These are phyloP conservation scores for Merodon equestris DNA, from an alignment of 2,888 invertebrate genomes.

Conservation along the genomic window DNA sequence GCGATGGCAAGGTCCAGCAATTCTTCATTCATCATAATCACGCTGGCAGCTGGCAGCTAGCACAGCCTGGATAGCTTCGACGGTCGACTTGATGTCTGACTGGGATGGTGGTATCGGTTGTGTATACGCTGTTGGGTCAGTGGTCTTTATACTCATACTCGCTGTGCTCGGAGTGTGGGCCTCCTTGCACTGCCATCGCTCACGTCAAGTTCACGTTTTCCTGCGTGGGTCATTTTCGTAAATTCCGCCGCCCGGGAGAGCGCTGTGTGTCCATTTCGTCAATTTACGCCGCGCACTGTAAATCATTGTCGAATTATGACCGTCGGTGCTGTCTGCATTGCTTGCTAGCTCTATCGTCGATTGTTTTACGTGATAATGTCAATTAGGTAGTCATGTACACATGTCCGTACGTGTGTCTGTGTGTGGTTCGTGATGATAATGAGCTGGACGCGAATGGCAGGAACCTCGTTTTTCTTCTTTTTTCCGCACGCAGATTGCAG, in stretches of 20 bases:
- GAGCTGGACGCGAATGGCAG: conserved; percentile 51
- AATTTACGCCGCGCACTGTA: conserved; percentile 63
- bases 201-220: conserved; percentile 61
- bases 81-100: neutral
- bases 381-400: conserved; percentile 61
- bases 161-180: conserved; percentile 9
- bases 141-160: conserved; percentile 29
- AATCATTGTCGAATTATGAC: conserved; percentile 68
- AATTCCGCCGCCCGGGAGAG: conserved; percentile 37
- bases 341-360: no score
- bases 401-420: neutral
- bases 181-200: conserved; percentile 50
- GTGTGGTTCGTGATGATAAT: conserved; percentile 18
- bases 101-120: neutral
- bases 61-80: neutral
- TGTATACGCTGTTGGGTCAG: conserved; percentile 14
- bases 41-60: conserved; percentile 58
- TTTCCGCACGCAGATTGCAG: conserved; percentile 60
- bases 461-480: conserved; percentile 33
- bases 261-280: conserved; percentile 51
- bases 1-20: conserved; percentile 35
- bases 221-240: conserved; percentile 65
- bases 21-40: conserved; percentile 68
- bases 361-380: conserved; percentile 67
- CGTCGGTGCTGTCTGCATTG: conserved; percentile 52